Evolutionary conservation across 2,113 vertebrate genomes (phyloP).

Genomic region (Paracanthobrama guichenoti): DNA sequence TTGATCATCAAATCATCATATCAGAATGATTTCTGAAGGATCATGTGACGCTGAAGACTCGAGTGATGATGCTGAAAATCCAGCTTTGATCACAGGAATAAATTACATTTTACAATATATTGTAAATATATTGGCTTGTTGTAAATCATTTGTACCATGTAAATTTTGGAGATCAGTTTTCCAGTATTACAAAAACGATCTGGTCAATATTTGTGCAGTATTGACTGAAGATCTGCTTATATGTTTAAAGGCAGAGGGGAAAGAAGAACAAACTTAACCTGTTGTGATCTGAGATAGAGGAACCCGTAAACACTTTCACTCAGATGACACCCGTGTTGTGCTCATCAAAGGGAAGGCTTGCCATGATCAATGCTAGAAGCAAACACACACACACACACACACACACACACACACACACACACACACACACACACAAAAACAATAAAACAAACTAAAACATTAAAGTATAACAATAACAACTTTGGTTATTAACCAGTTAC

Average conservation of each 20-base stretch:
- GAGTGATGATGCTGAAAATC: no score
- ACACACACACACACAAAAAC: neutral
- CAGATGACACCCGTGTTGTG: constrained; percentile 15
- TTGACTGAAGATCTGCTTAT: constrained; percentile 47
- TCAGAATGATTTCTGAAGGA: no score
- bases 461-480: neutral
- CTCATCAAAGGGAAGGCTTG: neutral
- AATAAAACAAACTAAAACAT: neutral
- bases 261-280: constrained; percentile 52
- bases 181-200: constrained; percentile 11
- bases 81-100: no score
- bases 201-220: constrained; percentile 52
- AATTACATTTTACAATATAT: no score
- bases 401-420: neutral
- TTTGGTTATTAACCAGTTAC: neutral
- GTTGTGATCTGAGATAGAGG: constrained; percentile 54
- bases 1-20: no score
- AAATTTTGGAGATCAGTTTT: neutral
- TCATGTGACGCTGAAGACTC: no score
- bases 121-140: constrained; percentile 5
- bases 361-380: neutral
- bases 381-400: neutral
- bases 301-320: constrained; percentile 49
- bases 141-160: neutral
- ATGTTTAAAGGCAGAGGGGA: constrained; percentile 50